phyloP scores from a whole-genome alignment of 1,140 invertebrate species.

The Eriosoma lanigerum region DNA sequence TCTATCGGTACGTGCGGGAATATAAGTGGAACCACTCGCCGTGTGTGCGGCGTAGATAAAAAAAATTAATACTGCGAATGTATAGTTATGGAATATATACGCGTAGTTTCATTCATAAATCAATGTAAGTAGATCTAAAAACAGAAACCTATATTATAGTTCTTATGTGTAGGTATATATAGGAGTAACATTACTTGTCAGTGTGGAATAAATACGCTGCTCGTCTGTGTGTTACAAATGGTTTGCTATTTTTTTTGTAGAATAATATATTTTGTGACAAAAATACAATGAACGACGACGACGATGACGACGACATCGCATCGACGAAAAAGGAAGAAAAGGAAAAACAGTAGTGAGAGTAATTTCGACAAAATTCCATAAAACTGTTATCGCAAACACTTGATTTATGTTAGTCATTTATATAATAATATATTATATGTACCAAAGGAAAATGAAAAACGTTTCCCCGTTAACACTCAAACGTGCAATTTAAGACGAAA shows the following conservation, averaged over 20 bases:
- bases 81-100: slow-evolving; percentile 10
- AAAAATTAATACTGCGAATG: background rate
- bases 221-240: too few species aligned
- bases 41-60: background rate
- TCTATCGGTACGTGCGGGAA: background rate
- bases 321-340: background rate
- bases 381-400: background rate
- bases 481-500: too few species aligned
- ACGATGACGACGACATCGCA: too few species aligned
- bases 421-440: background rate
- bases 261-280: too few species aligned
- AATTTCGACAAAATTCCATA: background rate
- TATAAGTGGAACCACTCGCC: too few species aligned
- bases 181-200: too few species aligned
- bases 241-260: too few species aligned
- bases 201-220: too few species aligned
- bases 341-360: background rate
- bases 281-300: too few species aligned
- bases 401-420: background rate
- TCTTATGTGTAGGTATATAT: too few species aligned
- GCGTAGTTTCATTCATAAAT: slow-evolving; percentile 25
- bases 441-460: background rate
- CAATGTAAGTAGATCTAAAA: background rate
- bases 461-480: too few species aligned
- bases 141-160: background rate